Percentiles rank a stretch among this genome's conserved stretches.
These are phyloP conservation scores for Ailuropoda melanoleuca DNA, from an alignment of 2,113 vertebrate genomes.

Conservation along the genomic window DNA sequence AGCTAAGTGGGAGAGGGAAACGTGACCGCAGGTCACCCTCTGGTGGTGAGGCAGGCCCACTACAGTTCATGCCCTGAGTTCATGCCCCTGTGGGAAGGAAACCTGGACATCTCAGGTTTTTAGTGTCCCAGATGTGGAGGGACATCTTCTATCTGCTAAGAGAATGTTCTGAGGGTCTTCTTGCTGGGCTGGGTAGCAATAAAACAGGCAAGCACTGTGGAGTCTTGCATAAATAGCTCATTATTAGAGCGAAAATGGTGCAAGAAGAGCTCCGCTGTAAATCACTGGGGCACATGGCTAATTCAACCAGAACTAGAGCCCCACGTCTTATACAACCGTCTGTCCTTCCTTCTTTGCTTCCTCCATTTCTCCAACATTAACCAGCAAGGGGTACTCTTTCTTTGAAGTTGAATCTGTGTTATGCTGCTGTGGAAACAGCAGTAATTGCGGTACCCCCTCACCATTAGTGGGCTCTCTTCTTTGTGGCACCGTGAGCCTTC, in stretches of 20 bases:
- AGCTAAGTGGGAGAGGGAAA: constrained; percentile 48
- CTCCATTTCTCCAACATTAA: not conserved
- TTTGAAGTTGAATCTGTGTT: constrained; percentile 32
- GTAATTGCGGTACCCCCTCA: not conserved
- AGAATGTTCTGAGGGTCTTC: not conserved
- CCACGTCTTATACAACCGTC: not conserved
- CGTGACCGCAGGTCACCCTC: constrained; percentile 62
- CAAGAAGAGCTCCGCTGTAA: not conserved
- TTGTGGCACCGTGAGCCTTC: not conserved
- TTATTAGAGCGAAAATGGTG: not conserved
- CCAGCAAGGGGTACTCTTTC: not conserved
- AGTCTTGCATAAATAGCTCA: constrained; percentile 5
- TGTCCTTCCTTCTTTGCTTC: not conserved
- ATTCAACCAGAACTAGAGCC: not conserved
- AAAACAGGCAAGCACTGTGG: not conserved
- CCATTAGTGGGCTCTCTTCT: not conserved
- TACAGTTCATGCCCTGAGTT: not conserved
- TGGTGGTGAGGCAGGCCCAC: constrained; percentile 71
- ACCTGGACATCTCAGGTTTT: not conserved
- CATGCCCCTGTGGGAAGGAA: not conserved
- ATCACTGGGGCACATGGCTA: not conserved
- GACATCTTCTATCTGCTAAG: not conserved
- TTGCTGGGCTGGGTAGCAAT: not conserved
- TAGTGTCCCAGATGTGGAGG: not conserved
- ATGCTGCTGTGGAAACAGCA: not conserved